Conservation (phyloP, 1,140 invertebrate species). For the Lepidostoma basale region DNA sequence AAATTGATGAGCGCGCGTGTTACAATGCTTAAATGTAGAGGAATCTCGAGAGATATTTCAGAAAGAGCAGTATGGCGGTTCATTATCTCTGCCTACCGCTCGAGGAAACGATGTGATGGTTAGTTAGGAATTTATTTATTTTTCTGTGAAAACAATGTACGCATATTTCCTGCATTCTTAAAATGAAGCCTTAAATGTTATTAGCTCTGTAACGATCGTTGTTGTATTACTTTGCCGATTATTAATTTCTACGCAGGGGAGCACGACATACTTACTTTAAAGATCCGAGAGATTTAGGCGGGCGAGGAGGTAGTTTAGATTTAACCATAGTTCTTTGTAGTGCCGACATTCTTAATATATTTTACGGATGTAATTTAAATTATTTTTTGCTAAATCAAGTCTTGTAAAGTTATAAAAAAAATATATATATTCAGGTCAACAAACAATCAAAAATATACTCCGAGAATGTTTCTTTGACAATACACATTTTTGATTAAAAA, state of each 20-base stretch:
- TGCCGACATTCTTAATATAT: conserved; percentile 61
- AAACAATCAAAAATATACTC: background rate
- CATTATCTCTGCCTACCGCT: no score
- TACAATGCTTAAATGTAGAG: no score
- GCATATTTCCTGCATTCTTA: no score
- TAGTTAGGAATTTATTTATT: no score
- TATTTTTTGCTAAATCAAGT: no score
- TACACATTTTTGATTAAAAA: background rate
- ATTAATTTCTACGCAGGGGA: background rate
- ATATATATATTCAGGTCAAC: background rate
- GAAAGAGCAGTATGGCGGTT: no score
- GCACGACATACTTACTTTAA: conserved; percentile 53
- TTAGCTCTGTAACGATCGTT: background rate
- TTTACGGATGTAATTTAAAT: background rate
- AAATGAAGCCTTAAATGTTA: no score
- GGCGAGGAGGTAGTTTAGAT: conserved; percentile 67
- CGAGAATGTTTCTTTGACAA: background rate
- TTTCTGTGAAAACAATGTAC: no score
- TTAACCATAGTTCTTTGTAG: conserved; percentile 73
- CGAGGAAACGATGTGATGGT: no score
- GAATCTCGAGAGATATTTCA: no score
- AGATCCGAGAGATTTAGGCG: conserved; percentile 53
- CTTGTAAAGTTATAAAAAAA: no score
- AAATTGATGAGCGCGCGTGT: no score
- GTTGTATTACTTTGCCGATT: background rate